Base-by-base conservation (phyloP, 2,113 vertebrate species). In the Numida meleagris region DNA sequence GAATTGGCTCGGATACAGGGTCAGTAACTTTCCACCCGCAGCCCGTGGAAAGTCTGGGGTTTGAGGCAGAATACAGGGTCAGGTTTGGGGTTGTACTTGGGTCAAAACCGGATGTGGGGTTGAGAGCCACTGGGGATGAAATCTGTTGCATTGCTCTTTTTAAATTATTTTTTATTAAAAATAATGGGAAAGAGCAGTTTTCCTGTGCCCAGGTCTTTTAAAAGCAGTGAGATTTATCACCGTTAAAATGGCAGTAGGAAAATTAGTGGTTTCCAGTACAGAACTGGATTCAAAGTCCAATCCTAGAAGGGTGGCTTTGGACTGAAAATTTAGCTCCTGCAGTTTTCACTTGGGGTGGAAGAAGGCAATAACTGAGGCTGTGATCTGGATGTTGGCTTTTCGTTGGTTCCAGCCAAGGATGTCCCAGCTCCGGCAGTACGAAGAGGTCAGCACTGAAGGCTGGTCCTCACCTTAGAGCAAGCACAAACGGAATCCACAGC, bases 21-120 rank as follows among this genome's bases (percentile, higher is more conserved):
- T 91, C 82, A 93, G 90, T 93, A 95, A 95, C 88, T 95, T 96
- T 95, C 96, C 91, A 86, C 70, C 90, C 91, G 29, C 63, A 90
- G 82, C 85, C 79, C 18, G 1, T 74, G 86, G 94, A 93, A 95
- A 80, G 53, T 83, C 88, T 95, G 91, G 94, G 89, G 87, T 93
- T 95, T 93, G 91, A 75, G 79, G 87, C 94, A 63, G 71, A 88
- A 71, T 7, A 62, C 59, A 58, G 71, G 82, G 93, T 94, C 94
- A 83, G 89, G 73, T 88, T 92, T 81, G 79, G 89, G 62, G 18
- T 48, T 91, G 73, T 84, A 8, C 66, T 91, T 72, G 65, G 84
- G 61, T 59, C 0, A 9, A 96, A 94, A 95, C 81, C 72, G 33
- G 83, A 94, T 78, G 86, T 84, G 48, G 63, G 57, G 57, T 84